Evolutionary conservation across 2,113 vertebrate species (phyloP), one percentile per base, ranked within the genome.

Genomic region (Agelaius phoeniceus): DNA sequence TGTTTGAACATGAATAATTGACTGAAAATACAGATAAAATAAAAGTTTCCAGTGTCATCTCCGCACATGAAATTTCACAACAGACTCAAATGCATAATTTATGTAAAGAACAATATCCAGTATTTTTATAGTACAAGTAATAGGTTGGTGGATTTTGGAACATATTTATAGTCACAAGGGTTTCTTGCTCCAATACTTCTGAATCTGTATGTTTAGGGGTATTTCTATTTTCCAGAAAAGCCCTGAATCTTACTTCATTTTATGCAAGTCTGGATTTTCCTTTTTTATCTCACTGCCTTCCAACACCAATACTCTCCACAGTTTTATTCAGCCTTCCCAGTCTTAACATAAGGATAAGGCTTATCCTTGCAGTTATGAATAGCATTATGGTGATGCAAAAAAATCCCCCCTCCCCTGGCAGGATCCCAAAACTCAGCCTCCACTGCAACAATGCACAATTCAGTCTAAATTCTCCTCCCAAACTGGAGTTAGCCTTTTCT

Each of bases 11-110:
- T 27, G 37, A n/a, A 76, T 51, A 80, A 87, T 9, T 76, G 37
- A 69, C 20, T 55, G 28, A 94, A 90, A 96, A 95, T 46, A 27
- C 18, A 76, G 27, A 88, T 63, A 75, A 91, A 89, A 89, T 55
- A 66, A n/a, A 71, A 90, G 11, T 7, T 0, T 62, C 16, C 23
- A n/a, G 43, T 69, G 19, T 75, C 23, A 61, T 79, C n/a, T 90
- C 27, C 26, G 62, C 46, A 73, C 46, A 76, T 11, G 66, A 83
- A 88, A 83, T 77, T 80, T 49, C 7, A 55, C 72, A 83, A 62
- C 31, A 83, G 23, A 33, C 11, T 68, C 37, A 49, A 72, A 84
- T 13, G 35, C 31, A 84, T 51, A 48, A 75, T 57, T 91, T 87
- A 68, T 57, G 75, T 49, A 82, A 68, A 39, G 11, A 84, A 7